These are phyloP conservation scores for Scaptodrosophila latifasciaeformis DNA, from an alignment of 2,888 invertebrate species.

Conservation along the genomic window DNA sequence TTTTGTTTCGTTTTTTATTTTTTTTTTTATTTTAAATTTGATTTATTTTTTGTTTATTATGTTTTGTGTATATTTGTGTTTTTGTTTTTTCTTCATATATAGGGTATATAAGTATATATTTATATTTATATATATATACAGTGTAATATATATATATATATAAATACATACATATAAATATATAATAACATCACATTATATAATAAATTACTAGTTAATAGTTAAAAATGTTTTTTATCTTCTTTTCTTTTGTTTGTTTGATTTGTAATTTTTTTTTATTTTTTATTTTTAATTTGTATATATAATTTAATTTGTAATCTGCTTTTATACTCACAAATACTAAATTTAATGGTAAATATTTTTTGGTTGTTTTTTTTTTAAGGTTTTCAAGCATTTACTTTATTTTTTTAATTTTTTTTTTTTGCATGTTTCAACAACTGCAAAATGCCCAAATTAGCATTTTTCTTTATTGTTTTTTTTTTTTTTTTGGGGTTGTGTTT, in stretches of 20 bases:
- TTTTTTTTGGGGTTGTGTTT: slow-evolving; percentile 1
- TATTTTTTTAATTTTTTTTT: slow-evolving; percentile 8
- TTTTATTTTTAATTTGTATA: slow-evolving; percentile 1
- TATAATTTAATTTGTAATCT: background rate
- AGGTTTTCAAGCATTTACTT: background rate
- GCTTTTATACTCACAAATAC: slow-evolving; percentile 44
- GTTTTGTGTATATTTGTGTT: slow-evolving; percentile 13
- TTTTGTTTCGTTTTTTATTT: slow-evolving; percentile 15
- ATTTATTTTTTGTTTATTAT: slow-evolving; percentile 27
- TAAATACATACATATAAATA: slow-evolving; percentile 29
- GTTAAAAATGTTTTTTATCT: slow-evolving; percentile 29
- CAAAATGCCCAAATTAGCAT: slow-evolving; percentile 24
- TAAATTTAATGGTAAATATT: slow-evolving; percentile 60
- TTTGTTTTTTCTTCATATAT: slow-evolving; percentile 19
- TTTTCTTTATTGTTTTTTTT: slow-evolving; percentile 2
- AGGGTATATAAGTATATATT: slow-evolving; percentile 25
- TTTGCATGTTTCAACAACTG: slow-evolving; percentile 29
- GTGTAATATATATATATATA: slow-evolving; percentile 19
- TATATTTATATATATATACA: slow-evolving; percentile 30
- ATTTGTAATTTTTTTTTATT: slow-evolving; percentile 9
- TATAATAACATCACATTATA: slow-evolving; percentile 72
- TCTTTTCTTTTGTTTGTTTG: slow-evolving; percentile 13
- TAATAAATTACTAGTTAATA: slow-evolving; percentile 69
- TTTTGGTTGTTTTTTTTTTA: slow-evolving; percentile 15
- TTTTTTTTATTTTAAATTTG: slow-evolving; percentile 22